phyloP scores from a whole-genome alignment of 2,888 invertebrate genomes.

The Ligdia adustata region DNA sequence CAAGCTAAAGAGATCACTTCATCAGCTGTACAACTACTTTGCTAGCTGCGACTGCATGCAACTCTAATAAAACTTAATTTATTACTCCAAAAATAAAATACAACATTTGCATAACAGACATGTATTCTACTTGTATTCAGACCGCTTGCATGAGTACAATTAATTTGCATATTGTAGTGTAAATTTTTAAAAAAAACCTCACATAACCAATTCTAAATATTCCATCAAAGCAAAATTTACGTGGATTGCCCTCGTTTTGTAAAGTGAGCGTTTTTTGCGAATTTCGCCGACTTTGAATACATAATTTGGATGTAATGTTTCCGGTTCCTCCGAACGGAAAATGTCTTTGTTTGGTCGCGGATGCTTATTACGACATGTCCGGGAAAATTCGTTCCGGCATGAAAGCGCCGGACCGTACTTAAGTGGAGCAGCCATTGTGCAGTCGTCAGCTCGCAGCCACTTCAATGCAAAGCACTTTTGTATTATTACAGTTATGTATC shows the following conservation, averaged over 20 bases:
- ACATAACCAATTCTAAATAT: conserved; percentile 16
- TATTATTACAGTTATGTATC: conserved; percentile 71
- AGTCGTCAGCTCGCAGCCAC: conserved; percentile 49
- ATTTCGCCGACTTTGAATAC: conserved; percentile 57
- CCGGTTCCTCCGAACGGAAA: conserved; percentile 64
- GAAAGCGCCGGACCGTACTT: conserved; percentile 73
- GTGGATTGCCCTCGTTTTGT: conserved; percentile 32
- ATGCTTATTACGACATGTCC: conserved; percentile 72
- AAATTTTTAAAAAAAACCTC: conserved; percentile 15
- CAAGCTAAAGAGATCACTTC: not conserved
- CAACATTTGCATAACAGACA: conserved; percentile 10
- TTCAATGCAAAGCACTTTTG: conserved; percentile 71
- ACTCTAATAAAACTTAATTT: conserved; percentile 4
- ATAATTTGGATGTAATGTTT: conserved; percentile 67
- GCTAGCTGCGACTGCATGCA: not conserved
- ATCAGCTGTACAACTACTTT: not conserved
- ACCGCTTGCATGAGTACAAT: conserved; percentile 17
- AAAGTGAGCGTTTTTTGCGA: conserved; percentile 45
- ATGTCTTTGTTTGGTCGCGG: conserved; percentile 74
- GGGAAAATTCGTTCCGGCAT: conserved; percentile 68
- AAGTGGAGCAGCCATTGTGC: conserved; percentile 70
- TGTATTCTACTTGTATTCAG: conserved; percentile 1
- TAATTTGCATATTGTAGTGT: conserved; percentile 9
- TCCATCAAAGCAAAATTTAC: conserved; percentile 25
- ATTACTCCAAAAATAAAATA: not conserved